Percentiles rank a stretch among this genome's conserved stretches.
phyloP scores from a whole-genome alignment of 2,113 vertebrate genomes.

The Oreochromis spilurus region DNA sequence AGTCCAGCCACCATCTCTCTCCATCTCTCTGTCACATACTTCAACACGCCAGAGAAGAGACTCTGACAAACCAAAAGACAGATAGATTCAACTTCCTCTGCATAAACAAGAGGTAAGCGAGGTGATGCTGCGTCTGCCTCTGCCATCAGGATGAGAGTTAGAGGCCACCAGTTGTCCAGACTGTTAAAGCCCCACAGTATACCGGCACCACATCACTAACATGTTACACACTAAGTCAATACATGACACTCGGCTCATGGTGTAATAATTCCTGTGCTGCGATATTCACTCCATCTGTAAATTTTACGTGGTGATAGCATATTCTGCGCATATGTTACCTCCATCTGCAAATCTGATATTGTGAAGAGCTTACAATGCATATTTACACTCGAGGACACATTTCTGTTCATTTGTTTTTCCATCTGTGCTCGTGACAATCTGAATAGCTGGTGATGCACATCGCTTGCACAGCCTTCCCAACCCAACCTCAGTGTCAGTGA shows the following conservation, averaged over 20 bases:
- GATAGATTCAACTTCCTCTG: conserved; percentile 45
- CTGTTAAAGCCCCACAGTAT: neutral
- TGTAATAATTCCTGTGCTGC: neutral
- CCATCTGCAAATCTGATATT: conserved; percentile 45
- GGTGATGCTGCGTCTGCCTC: neutral
- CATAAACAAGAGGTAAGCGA: conserved; percentile 43
- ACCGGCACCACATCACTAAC: neutral
- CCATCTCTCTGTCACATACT: conserved; percentile 44
- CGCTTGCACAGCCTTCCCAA: neutral
- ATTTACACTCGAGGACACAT: conserved; percentile 35
- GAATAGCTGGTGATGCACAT: neutral
- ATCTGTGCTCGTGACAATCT: conserved; percentile 29
- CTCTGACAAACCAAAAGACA: conserved; percentile 50
- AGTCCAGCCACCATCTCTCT: conserved; percentile 42
- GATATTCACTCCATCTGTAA: conserved; percentile 18
- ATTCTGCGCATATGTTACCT: conserved; percentile 34
- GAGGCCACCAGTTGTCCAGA: neutral
- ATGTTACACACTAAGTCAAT: neutral
- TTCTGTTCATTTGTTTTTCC: conserved; percentile 45
- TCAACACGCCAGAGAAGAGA: conserved; percentile 28
- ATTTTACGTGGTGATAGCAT: neutral
- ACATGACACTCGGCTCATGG: neutral
- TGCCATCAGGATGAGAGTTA: neutral
- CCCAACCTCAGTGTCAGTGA: neutral
- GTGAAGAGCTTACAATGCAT: conserved; percentile 39